Conservation (phyloP, 2,888 invertebrate species). For the Orthosia cruda region DNA sequence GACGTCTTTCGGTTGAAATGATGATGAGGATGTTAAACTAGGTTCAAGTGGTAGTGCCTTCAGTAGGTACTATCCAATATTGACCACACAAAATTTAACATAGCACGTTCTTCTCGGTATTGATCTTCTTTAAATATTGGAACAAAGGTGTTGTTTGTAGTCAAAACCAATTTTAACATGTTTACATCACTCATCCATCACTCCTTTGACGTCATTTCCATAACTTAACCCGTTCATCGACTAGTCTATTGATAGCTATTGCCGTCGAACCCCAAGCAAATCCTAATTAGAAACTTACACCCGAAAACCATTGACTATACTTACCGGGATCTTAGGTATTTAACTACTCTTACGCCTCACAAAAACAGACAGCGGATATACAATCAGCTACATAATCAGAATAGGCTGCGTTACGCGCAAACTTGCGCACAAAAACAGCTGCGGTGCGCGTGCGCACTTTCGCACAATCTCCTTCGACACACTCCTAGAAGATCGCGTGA, state of each 20-base stretch:
- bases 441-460: constrained; percentile 61
- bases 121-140: not conserved
- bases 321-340: constrained; percentile 33
- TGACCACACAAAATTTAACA: not conserved
- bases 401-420: constrained; percentile 52
- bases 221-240: not conserved
- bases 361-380: constrained; percentile 50
- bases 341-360: constrained; percentile 16
- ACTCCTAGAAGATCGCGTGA: constrained; percentile 65
- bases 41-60: not conserved
- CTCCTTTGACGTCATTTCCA: not conserved
- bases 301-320: constrained; percentile 1
- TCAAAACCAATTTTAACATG: not conserved
- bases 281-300: not conserved
- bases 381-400: constrained; percentile 50
- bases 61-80: not conserved
- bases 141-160: not conserved
- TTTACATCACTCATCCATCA: not conserved
- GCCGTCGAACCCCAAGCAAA: not conserved
- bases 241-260: not conserved
- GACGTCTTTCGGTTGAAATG: too few species aligned
- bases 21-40: too few species aligned
- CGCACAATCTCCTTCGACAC: constrained; percentile 61
- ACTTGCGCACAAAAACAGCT: constrained; percentile 48
- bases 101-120: not conserved